Evolutionary conservation across 2,797 vertebrate genomes (phyloP).

Genomic region (Acridotheres tristis): DNA sequence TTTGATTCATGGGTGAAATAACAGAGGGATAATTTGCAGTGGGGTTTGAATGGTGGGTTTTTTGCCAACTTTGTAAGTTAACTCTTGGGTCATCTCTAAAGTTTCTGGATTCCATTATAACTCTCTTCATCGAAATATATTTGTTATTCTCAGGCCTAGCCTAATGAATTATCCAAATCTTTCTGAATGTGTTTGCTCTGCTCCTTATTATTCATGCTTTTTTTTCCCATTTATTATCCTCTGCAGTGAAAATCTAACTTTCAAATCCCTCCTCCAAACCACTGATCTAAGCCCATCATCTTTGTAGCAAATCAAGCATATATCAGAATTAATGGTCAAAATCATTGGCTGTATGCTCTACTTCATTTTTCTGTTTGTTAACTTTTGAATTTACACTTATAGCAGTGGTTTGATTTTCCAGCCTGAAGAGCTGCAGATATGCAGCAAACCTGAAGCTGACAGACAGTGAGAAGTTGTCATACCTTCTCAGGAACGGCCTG

Average conservation of each 20-base stretch:
- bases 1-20: background rate
- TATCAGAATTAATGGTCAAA: slow-evolving; percentile 7
- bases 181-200: slow-evolving; percentile 9
- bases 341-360: background rate
- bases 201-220: slow-evolving; percentile 35
- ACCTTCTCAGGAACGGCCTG: background rate
- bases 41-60: background rate
- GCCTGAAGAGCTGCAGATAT: background rate
- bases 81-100: background rate
- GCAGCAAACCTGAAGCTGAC: background rate
- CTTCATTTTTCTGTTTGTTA: background rate
- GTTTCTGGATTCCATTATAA: slow-evolving; percentile 3
- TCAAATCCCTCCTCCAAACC: slow-evolving; percentile 36
- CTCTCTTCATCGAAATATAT: background rate
- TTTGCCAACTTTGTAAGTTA: background rate
- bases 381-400: background rate
- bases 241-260: slow-evolving; percentile 22
- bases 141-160: slow-evolving; percentile 9
- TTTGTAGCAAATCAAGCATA: background rate
- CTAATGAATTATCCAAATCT: slow-evolving; percentile 50
- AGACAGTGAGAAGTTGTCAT: background rate
- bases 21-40: background rate
- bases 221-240: slow-evolving; percentile 17
- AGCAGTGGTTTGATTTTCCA: background rate
- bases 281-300: background rate